Evolutionary conservation across 35 echinoderm and acorn worm species (phyloP), one percentile per base, ranked within the genome.

Genomic region (Nesometra sesokonis): DNA sequence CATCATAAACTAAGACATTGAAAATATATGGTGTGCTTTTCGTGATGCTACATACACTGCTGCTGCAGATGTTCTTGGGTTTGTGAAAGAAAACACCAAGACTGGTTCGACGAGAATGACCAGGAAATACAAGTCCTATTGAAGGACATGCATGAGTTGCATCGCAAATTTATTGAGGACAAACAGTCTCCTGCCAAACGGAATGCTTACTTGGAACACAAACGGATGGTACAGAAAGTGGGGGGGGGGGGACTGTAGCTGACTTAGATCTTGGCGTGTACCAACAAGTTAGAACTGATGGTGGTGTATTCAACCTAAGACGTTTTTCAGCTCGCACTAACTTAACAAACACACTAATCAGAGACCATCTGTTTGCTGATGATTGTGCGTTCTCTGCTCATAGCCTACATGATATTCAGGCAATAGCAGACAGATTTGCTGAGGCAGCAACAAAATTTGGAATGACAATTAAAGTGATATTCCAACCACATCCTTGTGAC

Each of bases 271-370:
- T 78, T 23, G 77, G 5, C 23, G 32, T 33, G 32, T 78, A 78
- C 23, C 32, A 8, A 9, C 77, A 78, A 78, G 77, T 78, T 5
- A 30, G 85, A 17, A 86, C 85, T 77, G 85, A 86, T 86, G 85
- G 85, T 31, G 77, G 34, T 27, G 23, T 86, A 23, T 86, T 86
- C 32, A 86, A n/a, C n/a, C n/a, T n/a, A n/a, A n/a, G n/a, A n/a
- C n/a, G n/a, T n/a, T n/a, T n/a, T n/a, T n/a, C n/a, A 33, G 85
- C 76, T 78, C 85, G 36, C 85, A 86, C 52, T 32, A 86, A 86
- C 17, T 31, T 17, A 57, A 34, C 34, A 17, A 17, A 57, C 0
- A 32, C 76, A 31, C 47, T 29, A 11, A 86, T 86, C 17, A 32
- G 38, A 34, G 57, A 77, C 77, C 47, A 77, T 17, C 85, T 86